A percentile compares a stretch with the other conserved stretches of the same genome.
Conservation (phyloP, 37 sponge, comb jelly and placozoan genomes). For the Halisarca cf. caerulea region DNA sequence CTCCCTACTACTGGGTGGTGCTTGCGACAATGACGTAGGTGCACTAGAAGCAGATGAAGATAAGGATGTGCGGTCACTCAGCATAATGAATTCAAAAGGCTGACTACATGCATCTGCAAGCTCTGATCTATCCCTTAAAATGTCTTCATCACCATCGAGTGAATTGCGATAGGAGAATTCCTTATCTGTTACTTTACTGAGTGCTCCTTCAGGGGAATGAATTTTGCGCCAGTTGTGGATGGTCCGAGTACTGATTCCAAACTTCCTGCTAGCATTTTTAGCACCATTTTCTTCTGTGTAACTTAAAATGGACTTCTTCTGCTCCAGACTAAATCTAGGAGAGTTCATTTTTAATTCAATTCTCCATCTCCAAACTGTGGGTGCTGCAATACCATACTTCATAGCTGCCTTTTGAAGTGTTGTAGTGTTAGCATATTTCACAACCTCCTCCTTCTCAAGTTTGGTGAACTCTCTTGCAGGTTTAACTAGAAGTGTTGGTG, state of each 20-base stretch:
- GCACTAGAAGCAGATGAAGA: neutral
- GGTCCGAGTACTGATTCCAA: slow-evolving; percentile 72
- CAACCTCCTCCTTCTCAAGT: slow-evolving; percentile 82
- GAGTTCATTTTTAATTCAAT: slow-evolving; percentile 78
- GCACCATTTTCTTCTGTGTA: slow-evolving; percentile 69
- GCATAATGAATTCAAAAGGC: slow-evolving; percentile 25
- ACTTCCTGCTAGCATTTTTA: slow-evolving; percentile 72
- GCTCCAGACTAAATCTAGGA: slow-evolving; percentile 71
- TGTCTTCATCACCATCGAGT: neutral
- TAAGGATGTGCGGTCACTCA: neutral
- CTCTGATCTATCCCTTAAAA: neutral
- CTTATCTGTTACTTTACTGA: neutral
- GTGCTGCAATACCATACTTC: slow-evolving; percentile 79
- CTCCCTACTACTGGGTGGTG: neutral
- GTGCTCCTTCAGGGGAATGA: neutral
- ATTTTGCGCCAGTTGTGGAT: slow-evolving; percentile 75
- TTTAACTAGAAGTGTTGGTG: slow-evolving; percentile 34
- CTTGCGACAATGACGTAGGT: neutral
- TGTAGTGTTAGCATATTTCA: slow-evolving; percentile 76
- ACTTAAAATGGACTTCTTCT: slow-evolving; percentile 77
- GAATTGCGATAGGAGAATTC: neutral
- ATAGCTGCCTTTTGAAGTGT: slow-evolving; percentile 86
- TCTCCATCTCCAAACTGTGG: slow-evolving; percentile 87
- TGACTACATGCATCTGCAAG: slow-evolving; percentile 1
- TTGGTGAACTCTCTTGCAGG: slow-evolving; percentile 72